Percentiles rank a stretch among this genome's conserved stretches.
Evolutionary conservation across 1,140 invertebrate species (phyloP).

Genomic region (Probaryconus sp.): DNA sequence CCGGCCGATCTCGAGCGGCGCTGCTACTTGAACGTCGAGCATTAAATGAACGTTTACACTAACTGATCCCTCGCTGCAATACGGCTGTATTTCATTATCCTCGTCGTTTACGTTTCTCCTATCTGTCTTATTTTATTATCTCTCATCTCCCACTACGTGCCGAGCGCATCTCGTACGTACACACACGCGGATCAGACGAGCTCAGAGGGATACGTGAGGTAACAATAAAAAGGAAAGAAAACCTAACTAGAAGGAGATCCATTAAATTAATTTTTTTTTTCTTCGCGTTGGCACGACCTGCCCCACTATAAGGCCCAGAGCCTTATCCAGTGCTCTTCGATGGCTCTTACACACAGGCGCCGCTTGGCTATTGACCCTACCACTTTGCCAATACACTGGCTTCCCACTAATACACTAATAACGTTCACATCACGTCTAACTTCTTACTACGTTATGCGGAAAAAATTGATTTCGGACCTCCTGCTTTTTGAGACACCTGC

Average conservation of each 20-base stretch:
- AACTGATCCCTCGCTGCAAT: conserved; percentile 19
- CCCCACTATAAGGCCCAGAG: conserved; percentile 72
- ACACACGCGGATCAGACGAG: conserved; percentile 3
- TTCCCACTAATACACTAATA: conserved; percentile 7
- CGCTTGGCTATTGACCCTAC: conserved; percentile 75
- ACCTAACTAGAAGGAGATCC: conserved; percentile 40
- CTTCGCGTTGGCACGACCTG: conserved; percentile 71
- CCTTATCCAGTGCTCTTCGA: too few relatives aligned
- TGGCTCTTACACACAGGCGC: too few relatives aligned
- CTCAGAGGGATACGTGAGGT: neutral
- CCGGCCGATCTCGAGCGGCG: neutral
- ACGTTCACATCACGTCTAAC: too few relatives aligned
- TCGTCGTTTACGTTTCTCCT: conserved; percentile 28
- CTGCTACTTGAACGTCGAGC: conserved; percentile 6
- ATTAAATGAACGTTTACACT: conserved; percentile 34
- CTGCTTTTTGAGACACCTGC: too few relatives aligned
- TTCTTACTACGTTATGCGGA: too few relatives aligned
- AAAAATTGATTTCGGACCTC: too few relatives aligned
- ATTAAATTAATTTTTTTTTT: conserved; percentile 65
- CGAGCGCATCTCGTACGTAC: too few relatives aligned
- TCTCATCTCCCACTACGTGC: conserved; percentile 1
- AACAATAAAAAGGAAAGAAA: conserved; percentile 38
- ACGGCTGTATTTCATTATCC: conserved; percentile 45
- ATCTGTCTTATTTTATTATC: conserved; percentile 23
- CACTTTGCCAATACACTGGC: conserved; percentile 1